Base-by-base conservation (phyloP, 64 coral and sea anemone species). In the Anthopleura sola region DNA sequence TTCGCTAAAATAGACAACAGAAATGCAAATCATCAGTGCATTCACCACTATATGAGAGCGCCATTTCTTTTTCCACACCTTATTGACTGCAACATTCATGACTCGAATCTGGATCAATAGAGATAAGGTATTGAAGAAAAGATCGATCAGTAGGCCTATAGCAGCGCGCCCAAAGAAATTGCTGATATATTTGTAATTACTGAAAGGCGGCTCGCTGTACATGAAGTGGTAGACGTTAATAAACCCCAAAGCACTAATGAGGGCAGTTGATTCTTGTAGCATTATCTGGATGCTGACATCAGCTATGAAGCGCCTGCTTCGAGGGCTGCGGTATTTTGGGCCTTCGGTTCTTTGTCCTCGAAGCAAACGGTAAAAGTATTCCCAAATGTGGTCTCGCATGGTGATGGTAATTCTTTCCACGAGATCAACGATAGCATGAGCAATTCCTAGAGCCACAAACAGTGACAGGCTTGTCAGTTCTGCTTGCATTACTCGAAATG, bases 281-380 rank as follows among this genome's bases (percentile, higher is more conserved):
- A 93, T 85, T 60, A 93, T 88, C 32, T 88, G 91, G 47, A 88
- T 84, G 79, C 86, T 88, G 1, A 93, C 55, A 51, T 88, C 91
- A 15, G 91, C 91, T n/a, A 93, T 85, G 24, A 93, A 88, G 26
- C 90, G 55, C 57, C 83, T 92, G 51, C 91, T 93, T 68, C 86
- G 36, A 87, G 91, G 86, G 1, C 69, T 92, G 29, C 84, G 86
- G 36, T 88, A 88, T 68, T 85, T 88, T n/a, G 36, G 47, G 14
- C 9, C n/a, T 28, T 17, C 15, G 8, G 38, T 68, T 20, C 44
- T 20, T 24, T 55, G 14, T 50, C 69, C 39, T 18, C 76, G 57
- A 21, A 89, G 5, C 16, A 89, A 89, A 37, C 86, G 88, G 39
- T 93, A 89, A 68, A 93, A 49, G 75, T 86, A 86, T 77, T 93